phyloP scores from a whole-genome alignment of 2,113 vertebrate species.

The Agapornis roseicollis region DNA sequence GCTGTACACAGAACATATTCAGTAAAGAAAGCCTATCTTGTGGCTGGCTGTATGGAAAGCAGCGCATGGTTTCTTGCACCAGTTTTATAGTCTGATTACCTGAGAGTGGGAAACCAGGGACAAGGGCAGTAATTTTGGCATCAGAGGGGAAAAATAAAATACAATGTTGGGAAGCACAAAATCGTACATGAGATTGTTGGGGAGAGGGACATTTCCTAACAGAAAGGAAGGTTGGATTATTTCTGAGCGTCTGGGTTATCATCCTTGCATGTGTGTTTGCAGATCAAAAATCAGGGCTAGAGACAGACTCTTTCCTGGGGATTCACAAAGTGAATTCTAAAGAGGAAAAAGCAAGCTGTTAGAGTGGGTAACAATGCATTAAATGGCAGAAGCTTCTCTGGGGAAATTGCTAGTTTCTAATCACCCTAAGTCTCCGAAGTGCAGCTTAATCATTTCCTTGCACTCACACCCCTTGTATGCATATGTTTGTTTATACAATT shows the following conservation, averaged over 20 bases:
- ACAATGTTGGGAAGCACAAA: background rate
- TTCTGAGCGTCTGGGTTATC: background rate
- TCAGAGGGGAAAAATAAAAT: background rate
- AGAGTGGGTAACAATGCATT: too few relatives aligned
- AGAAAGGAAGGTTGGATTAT: background rate
- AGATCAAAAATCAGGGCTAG: background rate
- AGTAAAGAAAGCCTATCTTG: background rate
- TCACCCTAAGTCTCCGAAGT: background rate
- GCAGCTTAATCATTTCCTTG: background rate
- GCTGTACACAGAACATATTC: background rate
- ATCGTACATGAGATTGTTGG: fast-evolving
- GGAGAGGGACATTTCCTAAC: background rate
- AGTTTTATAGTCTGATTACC: background rate
- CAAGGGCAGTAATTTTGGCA: background rate
- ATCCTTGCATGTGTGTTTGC: background rate
- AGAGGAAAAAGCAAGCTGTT: background rate
- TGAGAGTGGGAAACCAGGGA: background rate
- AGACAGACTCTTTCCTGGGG: background rate
- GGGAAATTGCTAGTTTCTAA: background rate
- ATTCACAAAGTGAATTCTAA: background rate
- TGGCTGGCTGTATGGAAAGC: background rate
- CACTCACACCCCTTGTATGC: background rate
- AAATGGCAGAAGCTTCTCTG: background rate
- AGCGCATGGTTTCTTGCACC: background rate
- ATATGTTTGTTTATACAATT: background rate